phyloP scores from a whole-genome alignment of 1,140 invertebrate species.

The Semibalanus balanoides region DNA sequence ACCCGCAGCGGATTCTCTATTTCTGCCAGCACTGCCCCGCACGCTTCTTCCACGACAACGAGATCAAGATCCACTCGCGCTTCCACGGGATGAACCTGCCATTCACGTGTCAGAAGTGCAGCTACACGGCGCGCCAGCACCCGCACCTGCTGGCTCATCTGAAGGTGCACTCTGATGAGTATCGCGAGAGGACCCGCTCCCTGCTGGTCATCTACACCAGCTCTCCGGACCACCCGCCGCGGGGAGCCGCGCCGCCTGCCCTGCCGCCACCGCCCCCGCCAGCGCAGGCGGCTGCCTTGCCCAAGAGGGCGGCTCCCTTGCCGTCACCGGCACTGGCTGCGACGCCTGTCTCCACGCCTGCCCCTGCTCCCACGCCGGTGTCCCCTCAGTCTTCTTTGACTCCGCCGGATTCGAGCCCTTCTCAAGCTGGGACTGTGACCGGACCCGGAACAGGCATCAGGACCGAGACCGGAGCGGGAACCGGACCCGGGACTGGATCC shows the following conservation, averaged over 20 bases:
- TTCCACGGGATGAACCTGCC: constrained; percentile 47
- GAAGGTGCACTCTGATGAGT: constrained; percentile 62
- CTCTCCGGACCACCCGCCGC: constrained; percentile 39
- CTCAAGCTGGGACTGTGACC: too few species aligned
- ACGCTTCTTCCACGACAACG: constrained; percentile 46
- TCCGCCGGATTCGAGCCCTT: too few species aligned
- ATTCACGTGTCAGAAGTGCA: constrained; percentile 56
- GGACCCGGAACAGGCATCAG: too few species aligned
- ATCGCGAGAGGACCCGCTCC: constrained; percentile 56
- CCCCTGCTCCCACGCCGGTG: too few species aligned
- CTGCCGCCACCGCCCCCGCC: too few species aligned
- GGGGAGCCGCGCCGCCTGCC: too few species aligned
- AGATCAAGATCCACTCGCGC: constrained; percentile 47
- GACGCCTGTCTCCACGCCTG: too few species aligned
- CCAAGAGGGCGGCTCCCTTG: not conserved
- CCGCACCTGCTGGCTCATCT: constrained; percentile 53
- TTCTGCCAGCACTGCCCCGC: constrained; percentile 55
- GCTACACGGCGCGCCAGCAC: constrained; percentile 53
- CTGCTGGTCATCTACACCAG: constrained; percentile 48
- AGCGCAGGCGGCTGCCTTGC: too few species aligned
- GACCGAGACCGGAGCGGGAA: constrained; percentile 5
- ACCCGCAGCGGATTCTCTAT: constrained; percentile 28
- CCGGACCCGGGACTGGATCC: constrained; percentile 15
- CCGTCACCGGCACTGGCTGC: constrained; percentile 18
- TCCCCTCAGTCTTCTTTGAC: too few species aligned